Evolutionary conservation across 2,888 invertebrate genomes (phyloP).

Genomic region (Cyaniris semiargus): DNA sequence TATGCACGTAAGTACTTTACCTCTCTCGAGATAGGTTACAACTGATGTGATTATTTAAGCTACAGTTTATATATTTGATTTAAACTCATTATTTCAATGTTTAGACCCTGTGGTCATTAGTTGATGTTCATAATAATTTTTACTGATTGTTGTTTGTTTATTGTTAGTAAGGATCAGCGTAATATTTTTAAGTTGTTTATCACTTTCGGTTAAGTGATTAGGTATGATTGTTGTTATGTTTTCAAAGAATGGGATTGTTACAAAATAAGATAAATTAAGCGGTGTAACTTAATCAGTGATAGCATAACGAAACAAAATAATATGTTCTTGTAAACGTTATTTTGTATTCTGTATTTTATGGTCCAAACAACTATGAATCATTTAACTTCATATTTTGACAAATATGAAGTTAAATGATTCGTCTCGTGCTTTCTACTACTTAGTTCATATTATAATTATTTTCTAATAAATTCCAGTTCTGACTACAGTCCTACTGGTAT

Average conservation of each 20-base stretch:
- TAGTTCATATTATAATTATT: no score
- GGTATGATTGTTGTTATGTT: not conserved
- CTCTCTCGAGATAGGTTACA: not conserved
- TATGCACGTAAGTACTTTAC: not conserved
- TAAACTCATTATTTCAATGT: not conserved
- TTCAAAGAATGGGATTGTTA: not conserved
- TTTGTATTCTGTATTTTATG: no score
- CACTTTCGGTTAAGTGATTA: not conserved
- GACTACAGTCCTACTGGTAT: no score
- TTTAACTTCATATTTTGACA: no score
- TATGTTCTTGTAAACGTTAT: not conserved
- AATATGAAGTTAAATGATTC: no score
- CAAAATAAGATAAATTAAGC: not conserved
- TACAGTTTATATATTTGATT: slow-evolving; percentile 2
- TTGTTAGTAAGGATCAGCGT: not conserved
- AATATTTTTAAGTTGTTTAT: not conserved
- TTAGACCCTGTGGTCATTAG: not conserved
- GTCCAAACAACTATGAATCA: no score
- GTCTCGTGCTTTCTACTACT: no score
- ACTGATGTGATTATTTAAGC: not conserved
- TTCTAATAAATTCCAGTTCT: no score
- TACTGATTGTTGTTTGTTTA: slow-evolving; percentile 15
- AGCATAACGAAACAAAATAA: not conserved
- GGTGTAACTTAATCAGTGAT: not conserved
- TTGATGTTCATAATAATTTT: slow-evolving; percentile 20